phyloP scores from a whole-genome alignment of 2,113 vertebrate genomes.

The Eretmochelys imbricata region DNA sequence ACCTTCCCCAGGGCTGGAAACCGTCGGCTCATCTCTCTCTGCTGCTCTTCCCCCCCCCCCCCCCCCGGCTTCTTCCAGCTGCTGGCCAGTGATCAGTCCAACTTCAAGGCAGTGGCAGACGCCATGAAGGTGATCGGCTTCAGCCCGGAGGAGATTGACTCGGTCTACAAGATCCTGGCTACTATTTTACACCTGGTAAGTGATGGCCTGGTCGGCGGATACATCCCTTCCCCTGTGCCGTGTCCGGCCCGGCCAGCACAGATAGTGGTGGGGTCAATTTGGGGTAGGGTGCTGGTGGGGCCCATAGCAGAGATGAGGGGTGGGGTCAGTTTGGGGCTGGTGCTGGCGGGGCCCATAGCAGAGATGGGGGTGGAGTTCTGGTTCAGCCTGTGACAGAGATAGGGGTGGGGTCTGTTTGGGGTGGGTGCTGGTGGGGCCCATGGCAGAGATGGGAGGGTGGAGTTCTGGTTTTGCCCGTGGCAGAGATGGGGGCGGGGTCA shows the following conservation, averaged over 20 bases:
- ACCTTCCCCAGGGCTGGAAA: background rate
- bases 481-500: too few species aligned
- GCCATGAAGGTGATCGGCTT: slow-evolving; percentile 91
- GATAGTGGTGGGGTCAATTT: background rate
- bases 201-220: background rate
- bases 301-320: too few species aligned
- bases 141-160: slow-evolving; percentile 80
- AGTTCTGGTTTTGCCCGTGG: too few species aligned
- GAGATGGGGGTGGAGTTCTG: too few species aligned
- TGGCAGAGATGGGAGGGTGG: too few species aligned
- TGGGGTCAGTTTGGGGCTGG: background rate
- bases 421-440: too few species aligned
- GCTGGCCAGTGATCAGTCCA: slow-evolving; percentile 74
- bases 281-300: background rate
- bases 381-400: too few species aligned
- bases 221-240: too few species aligned
- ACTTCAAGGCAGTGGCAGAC: slow-evolving; percentile 79
- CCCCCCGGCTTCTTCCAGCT: slow-evolving; percentile 7
- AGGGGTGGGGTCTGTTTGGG: background rate
- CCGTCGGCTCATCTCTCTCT: background rate
- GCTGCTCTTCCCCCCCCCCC: fast-evolving
- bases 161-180: slow-evolving; percentile 85
- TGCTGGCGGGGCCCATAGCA: too few species aligned
- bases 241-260: too few species aligned
- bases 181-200: slow-evolving; percentile 89